phyloP scores from a whole-genome alignment of 2,888 invertebrate genomes.

The Pherbina coryleti region DNA sequence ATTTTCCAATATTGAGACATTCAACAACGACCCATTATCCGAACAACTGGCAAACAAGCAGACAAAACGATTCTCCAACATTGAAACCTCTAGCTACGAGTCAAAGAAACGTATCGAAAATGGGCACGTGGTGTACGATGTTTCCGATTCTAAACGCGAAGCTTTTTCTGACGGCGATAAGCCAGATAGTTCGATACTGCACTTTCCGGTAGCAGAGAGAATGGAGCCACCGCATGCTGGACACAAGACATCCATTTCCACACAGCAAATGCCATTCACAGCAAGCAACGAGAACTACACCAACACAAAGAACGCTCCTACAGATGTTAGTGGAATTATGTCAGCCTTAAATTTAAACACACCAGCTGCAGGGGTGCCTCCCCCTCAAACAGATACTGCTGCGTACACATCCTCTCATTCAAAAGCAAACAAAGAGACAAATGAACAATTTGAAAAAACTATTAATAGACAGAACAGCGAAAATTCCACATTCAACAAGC shows the following conservation, averaged over 20 bases:
- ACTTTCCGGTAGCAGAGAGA: slow-evolving; percentile 16
- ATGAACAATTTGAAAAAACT: slow-evolving; percentile 35
- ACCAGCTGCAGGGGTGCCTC: slow-evolving; percentile 33
- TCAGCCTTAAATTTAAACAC: slow-evolving; percentile 68
- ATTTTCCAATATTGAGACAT: slow-evolving; percentile 65
- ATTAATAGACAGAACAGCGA: slow-evolving; percentile 49
- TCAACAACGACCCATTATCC: slow-evolving; percentile 45
- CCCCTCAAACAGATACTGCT: slow-evolving; percentile 11
- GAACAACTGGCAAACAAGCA: slow-evolving; percentile 52
- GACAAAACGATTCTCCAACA: slow-evolving; percentile 66
- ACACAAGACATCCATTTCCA: slow-evolving; percentile 27
- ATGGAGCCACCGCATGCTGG: neutral
- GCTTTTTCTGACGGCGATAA: slow-evolving; percentile 53
- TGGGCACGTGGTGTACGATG: slow-evolving; percentile 65
- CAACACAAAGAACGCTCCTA: slow-evolving; percentile 47
- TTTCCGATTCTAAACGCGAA: slow-evolving; percentile 59
- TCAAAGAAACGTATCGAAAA: slow-evolving; percentile 66
- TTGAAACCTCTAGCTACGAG: slow-evolving; percentile 65
- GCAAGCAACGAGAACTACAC: slow-evolving; percentile 5
- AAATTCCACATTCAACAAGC: slow-evolving; percentile 34
- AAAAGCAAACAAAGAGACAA: slow-evolving; percentile 25
- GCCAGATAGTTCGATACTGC: slow-evolving; percentile 25
- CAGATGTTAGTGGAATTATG: slow-evolving; percentile 58
- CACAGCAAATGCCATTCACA: slow-evolving; percentile 4
- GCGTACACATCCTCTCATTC: slow-evolving; percentile 46